These are phyloP conservation scores for Rallus limicola DNA, from an alignment of 2,113 vertebrate species.

Conservation along the genomic window DNA sequence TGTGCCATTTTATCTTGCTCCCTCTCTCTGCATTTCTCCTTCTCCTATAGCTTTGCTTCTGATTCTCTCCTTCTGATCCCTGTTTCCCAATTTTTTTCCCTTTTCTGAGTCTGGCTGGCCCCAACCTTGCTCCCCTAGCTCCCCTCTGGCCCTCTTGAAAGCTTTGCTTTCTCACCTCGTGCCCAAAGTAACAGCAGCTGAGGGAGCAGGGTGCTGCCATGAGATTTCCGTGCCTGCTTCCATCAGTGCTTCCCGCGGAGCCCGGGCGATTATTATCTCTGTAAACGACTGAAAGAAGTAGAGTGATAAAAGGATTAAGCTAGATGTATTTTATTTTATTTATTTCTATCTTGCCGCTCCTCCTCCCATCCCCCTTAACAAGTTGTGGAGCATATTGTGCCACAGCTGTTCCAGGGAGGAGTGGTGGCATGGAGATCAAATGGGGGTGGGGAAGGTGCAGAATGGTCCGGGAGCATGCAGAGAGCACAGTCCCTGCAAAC, in stretches of 20 bases:
- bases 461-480: background rate
- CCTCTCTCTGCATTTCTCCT: background rate
- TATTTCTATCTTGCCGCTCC: constrained; percentile 31
- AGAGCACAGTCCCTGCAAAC: background rate
- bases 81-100: background rate
- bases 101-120: background rate
- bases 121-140: background rate
- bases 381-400: constrained; percentile 27
- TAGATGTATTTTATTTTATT: constrained; percentile 37
- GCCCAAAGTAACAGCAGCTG: background rate
- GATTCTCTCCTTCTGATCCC: background rate
- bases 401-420: background rate
- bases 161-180: background rate
- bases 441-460: background rate
- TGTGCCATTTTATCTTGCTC: background rate
- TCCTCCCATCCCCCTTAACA: background rate
- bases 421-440: background rate
- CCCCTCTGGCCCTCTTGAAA: background rate
- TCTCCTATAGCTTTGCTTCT: background rate
- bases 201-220: background rate
- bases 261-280: constrained; percentile 31
- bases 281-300: constrained; percentile 52
- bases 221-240: background rate
- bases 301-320: constrained; percentile 66
- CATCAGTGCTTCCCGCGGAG: constrained; percentile 24